Evolutionary conservation across 2,888 invertebrate species (phyloP).

Genomic region (Hesperia comma): DNA sequence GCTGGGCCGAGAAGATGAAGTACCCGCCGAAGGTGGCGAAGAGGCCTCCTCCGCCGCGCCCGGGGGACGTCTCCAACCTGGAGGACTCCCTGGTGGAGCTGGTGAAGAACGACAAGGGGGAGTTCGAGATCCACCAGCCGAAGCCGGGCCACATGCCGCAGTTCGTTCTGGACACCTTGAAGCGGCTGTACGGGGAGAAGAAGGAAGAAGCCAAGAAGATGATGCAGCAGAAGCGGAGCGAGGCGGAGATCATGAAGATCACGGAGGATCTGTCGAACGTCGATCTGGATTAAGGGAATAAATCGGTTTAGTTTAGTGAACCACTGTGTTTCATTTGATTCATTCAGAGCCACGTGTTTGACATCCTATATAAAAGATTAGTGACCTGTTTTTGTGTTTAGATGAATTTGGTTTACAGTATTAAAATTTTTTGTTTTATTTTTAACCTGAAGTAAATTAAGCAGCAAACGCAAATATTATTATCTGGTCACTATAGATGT

Average conservation of each 20-base stretch:
- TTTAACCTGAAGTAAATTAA: no score
- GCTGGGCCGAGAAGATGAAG: conserved; percentile 85
- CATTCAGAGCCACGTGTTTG: no score
- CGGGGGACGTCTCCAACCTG: conserved; percentile 66
- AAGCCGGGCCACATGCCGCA: conserved; percentile 69
- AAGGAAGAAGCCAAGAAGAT: conserved; percentile 61
- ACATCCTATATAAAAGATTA: no score
- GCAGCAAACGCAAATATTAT: no score
- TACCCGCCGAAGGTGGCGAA: conserved; percentile 51
- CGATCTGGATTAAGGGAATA: conserved; percentile 69
- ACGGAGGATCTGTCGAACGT: conserved; percentile 85
- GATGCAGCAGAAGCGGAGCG: conserved; percentile 55
- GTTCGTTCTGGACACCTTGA: conserved; percentile 61
- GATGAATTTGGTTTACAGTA: no score
- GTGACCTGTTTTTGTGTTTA: no score
- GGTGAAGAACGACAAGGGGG: conserved; percentile 67
- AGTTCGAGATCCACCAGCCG: conserved; percentile 76
- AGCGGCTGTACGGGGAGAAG: conserved; percentile 67
- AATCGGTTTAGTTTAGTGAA: conserved; percentile 27
- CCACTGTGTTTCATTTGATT: background rate
- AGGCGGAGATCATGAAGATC: conserved; percentile 76
- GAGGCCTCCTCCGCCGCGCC: conserved; percentile 42
- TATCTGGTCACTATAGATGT: no score
- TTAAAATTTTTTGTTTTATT: no score
- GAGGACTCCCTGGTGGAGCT: conserved; percentile 75